Evolutionary conservation across 2,113 vertebrate species (phyloP).

Genomic region (Bostrychus sinensis): DNA sequence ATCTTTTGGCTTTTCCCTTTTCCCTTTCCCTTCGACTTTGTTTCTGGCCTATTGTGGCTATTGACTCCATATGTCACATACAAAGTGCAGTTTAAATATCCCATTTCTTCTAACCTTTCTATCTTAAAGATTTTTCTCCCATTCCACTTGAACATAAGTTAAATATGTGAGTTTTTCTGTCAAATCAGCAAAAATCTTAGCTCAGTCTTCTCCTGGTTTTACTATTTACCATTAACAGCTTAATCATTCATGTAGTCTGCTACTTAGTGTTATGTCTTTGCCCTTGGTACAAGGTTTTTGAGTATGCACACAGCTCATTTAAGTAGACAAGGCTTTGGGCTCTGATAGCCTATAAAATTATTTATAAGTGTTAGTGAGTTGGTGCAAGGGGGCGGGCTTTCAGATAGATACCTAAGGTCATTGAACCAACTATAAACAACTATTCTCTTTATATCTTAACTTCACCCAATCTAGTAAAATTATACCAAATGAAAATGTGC

Average conservation of each 20-base stretch:
- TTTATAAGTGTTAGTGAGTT: slow-evolving; percentile 2
- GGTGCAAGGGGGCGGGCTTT: not conserved
- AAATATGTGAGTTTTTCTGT: not conserved
- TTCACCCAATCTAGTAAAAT: no score
- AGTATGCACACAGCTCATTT: not conserved
- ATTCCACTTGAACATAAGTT: no score
- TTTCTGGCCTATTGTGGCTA: no score
- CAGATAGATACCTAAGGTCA: not conserved
- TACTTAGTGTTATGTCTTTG: slow-evolving; percentile 19
- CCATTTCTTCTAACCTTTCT: no score
- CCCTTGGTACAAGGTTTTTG: not conserved
- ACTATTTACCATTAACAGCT: slow-evolving; percentile 10
- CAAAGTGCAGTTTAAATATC: no score
- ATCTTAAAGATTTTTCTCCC: no score
- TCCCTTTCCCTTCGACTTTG: no score
- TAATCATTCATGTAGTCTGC: slow-evolving; percentile 20
- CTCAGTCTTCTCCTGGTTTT: not conserved
- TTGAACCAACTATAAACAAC: not conserved
- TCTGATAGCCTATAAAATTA: slow-evolving; percentile 2
- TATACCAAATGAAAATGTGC: no score
- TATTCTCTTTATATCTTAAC: no score
- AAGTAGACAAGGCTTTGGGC: slow-evolving; percentile 6
- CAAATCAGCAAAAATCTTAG: not conserved
- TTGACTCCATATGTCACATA: no score
- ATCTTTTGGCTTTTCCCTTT: no score